Conservation (phyloP, 2,797 vertebrate genomes). For the Melopsittacus undulatus region DNA sequence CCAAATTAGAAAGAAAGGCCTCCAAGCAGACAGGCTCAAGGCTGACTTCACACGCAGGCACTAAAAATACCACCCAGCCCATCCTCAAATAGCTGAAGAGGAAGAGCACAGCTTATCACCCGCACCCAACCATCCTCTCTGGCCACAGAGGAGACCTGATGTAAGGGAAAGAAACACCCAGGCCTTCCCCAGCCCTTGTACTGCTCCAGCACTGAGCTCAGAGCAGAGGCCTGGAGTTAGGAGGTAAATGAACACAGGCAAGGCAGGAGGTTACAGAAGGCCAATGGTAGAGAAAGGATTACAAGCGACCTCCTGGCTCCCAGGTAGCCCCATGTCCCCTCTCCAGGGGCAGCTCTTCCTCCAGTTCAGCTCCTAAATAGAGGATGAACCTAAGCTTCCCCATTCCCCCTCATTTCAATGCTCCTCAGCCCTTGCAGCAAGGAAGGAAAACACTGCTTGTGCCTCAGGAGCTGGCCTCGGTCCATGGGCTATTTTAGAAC, state of each 20-base stretch:
- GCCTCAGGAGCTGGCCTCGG: background rate
- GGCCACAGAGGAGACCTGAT: background rate
- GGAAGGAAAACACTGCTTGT: background rate
- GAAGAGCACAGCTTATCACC: slow-evolving; percentile 47
- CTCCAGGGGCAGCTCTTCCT: accelerated
- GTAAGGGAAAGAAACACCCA: background rate
- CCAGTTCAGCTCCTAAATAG: background rate
- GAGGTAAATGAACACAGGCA: background rate
- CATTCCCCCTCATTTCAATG: background rate
- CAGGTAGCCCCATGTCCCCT: background rate
- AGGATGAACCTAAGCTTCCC: background rate
- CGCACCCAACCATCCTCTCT: background rate
- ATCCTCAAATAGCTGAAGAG: background rate
- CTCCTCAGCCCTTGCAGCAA: background rate
- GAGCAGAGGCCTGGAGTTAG: background rate
- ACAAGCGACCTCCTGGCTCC: background rate
- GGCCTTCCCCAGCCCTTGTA: background rate
- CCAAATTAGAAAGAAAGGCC: background rate
- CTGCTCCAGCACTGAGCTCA: background rate
- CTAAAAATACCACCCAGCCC: background rate
- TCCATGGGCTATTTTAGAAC: background rate
- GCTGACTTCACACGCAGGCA: background rate
- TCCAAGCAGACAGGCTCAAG: background rate
- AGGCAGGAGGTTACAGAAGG: background rate
- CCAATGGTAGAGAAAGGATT: background rate